These are phyloP conservation scores for Hoplias malabaricus DNA, from an alignment of 2,113 vertebrate species.

Conservation along the genomic window DNA sequence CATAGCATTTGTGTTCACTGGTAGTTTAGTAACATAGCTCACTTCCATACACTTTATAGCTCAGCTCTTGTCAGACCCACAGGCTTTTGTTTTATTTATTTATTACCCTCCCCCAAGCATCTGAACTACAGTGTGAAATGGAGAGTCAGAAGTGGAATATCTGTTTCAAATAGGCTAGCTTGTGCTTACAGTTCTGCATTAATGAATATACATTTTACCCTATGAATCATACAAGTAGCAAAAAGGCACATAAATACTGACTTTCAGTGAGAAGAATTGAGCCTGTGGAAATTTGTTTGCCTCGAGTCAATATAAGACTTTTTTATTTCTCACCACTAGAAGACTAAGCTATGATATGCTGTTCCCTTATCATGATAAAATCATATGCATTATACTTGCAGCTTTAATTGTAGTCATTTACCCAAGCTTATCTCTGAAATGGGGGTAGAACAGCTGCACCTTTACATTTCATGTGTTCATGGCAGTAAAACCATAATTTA, in stretches of 20 bases:
- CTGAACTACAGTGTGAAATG: too few species aligned
- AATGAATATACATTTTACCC: not conserved
- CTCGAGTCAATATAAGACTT: not conserved
- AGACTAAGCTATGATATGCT: not conserved
- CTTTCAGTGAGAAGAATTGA: not conserved
- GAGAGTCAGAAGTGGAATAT: not conserved
- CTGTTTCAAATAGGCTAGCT: not conserved
- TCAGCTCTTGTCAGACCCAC: not conserved
- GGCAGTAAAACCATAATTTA: not conserved
- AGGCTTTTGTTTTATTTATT: too few species aligned
- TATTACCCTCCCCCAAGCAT: not conserved
- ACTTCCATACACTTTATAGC: not conserved
- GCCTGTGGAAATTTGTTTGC: not conserved
- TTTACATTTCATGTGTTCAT: not conserved
- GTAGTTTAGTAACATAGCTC: not conserved
- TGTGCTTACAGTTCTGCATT: not conserved
- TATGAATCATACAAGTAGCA: not conserved
- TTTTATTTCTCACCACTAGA: not conserved
- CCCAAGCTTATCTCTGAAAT: not conserved
- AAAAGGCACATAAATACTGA: not conserved
- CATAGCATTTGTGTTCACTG: not conserved
- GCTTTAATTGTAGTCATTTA: slow-evolving; percentile 4
- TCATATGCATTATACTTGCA: not conserved
- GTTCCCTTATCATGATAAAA: not conserved
- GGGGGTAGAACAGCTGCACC: not conserved